phyloP scores from a whole-genome alignment of 2,888 invertebrate species.

The Bugula neritina region DNA sequence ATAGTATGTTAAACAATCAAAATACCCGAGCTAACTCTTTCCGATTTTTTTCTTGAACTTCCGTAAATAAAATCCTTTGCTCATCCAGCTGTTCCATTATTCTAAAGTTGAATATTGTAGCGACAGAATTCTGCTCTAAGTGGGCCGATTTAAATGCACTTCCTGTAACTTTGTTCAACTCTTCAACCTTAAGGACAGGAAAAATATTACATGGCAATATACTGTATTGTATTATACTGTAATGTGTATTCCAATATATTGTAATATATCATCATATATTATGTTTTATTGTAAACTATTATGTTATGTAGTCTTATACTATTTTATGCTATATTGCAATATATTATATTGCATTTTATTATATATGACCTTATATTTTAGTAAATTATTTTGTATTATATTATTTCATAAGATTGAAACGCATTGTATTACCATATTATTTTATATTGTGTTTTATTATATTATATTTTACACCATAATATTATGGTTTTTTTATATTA shows the following conservation, averaged over 20 bases:
- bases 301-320: no score
- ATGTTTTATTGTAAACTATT: no score
- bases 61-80: slow-evolving; percentile 41
- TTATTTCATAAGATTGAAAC: no score
- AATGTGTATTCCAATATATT: not conserved
- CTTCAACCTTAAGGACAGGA: slow-evolving; percentile 80
- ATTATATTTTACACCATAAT: no score
- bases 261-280: not conserved
- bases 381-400: no score
- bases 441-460: no score
- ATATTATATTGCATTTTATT: no score
- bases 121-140: slow-evolving; percentile 63
- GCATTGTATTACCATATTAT: no score
- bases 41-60: slow-evolving; percentile 35
- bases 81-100: slow-evolving; percentile 46
- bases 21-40: slow-evolving; percentile 6
- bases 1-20: no score
- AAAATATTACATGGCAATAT: not conserved
- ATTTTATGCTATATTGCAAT: no score
- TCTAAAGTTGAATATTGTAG: slow-evolving; percentile 47
- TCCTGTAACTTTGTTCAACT: slow-evolving; percentile 77
- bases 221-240: not conserved
- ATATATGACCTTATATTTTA: no score
- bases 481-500: no score
- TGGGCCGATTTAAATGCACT: slow-evolving; percentile 89